phyloP scores from a whole-genome alignment of 2,888 invertebrate genomes.

The Calameuta pallipes region DNA sequence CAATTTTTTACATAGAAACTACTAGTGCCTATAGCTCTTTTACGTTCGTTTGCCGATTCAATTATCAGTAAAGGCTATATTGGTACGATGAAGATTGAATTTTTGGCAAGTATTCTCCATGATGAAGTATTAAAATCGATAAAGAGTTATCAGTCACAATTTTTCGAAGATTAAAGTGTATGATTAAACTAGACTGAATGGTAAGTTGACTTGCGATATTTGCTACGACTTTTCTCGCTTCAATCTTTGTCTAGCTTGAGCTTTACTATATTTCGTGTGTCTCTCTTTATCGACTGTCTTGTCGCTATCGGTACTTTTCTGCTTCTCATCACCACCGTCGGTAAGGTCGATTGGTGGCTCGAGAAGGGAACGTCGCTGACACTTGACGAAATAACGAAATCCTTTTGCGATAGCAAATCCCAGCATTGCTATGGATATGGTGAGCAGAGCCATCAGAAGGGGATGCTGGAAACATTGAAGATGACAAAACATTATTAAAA shows the following conservation, averaged over 20 bases:
- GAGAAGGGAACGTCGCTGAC: slow-evolving; percentile 68
- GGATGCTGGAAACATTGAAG: slow-evolving; percentile 72
- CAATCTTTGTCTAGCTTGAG: slow-evolving; percentile 80
- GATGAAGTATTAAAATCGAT: neutral
- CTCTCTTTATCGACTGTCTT: slow-evolving; percentile 52
- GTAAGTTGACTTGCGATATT: slow-evolving; percentile 4
- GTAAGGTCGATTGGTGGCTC: slow-evolving; percentile 69
- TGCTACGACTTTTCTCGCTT: slow-evolving; percentile 77
- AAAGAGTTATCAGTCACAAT: slow-evolving; percentile 15
- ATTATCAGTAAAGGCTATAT: neutral
- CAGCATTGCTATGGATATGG: slow-evolving; percentile 75
- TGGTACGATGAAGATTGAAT: neutral
- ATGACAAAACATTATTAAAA: neutral
- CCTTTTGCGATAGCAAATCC: slow-evolving; percentile 77
- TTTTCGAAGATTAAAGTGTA: neutral
- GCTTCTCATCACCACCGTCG: slow-evolving; percentile 52
- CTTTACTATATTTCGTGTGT: slow-evolving; percentile 75
- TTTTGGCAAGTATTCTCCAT: neutral
- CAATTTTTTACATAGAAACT: neutral
- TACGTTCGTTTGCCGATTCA: neutral
- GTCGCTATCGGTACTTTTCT: slow-evolving; percentile 38
- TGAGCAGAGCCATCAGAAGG: slow-evolving; percentile 76
- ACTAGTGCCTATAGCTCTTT: neutral
- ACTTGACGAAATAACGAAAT: slow-evolving; percentile 69
- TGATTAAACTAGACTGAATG: slow-evolving; percentile 9